Conservation (phyloP, 2,888 invertebrate species). For the Acanthococcus lagerstroemiae region DNA sequence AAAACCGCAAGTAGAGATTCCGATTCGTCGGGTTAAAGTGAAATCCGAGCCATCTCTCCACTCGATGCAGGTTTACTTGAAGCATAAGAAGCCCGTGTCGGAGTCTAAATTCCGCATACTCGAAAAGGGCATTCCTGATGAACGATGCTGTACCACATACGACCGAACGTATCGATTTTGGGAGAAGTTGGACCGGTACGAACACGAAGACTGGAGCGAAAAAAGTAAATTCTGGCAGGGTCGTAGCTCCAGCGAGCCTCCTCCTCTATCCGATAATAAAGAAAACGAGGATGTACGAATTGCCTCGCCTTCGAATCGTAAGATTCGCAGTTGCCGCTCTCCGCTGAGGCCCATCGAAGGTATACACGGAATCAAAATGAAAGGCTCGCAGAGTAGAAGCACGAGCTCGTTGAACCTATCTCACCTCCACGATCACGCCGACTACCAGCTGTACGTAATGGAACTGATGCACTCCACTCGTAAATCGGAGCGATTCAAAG, state of each 20-base stretch:
- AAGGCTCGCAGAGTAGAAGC: conserved; percentile 41
- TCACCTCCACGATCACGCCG: conserved; percentile 39
- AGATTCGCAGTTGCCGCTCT: conserved; percentile 49
- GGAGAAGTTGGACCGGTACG: conserved; percentile 27
- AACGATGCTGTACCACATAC: not conserved
- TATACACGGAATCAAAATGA: conserved; percentile 44
- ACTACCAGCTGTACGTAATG: conserved; percentile 57
- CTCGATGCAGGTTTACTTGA: conserved; percentile 54
- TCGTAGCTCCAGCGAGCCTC: conserved; percentile 56
- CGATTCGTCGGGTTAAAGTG: conserved; percentile 6
- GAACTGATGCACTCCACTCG: conserved; percentile 54
- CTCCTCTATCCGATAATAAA: conserved; percentile 40
- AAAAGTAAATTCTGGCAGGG: conserved; percentile 41
- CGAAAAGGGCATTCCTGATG: conserved; percentile 45
- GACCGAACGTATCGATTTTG: conserved; percentile 2
- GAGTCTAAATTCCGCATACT: conserved; percentile 60
- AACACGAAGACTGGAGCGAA: conserved; percentile 12
- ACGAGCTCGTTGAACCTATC: conserved; percentile 45
- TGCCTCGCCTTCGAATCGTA: conserved; percentile 54
- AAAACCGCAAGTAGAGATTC: not conserved
- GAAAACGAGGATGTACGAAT: conserved; percentile 4
- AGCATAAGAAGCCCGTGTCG: conserved; percentile 58
- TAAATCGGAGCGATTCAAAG: conserved; percentile 69
- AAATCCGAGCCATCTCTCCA: conserved; percentile 50
- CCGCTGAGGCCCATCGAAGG: conserved; percentile 42